These are phyloP conservation scores for Caerostris darwini DNA, from an alignment of 1,140 invertebrate species.

Conservation along the genomic window DNA sequence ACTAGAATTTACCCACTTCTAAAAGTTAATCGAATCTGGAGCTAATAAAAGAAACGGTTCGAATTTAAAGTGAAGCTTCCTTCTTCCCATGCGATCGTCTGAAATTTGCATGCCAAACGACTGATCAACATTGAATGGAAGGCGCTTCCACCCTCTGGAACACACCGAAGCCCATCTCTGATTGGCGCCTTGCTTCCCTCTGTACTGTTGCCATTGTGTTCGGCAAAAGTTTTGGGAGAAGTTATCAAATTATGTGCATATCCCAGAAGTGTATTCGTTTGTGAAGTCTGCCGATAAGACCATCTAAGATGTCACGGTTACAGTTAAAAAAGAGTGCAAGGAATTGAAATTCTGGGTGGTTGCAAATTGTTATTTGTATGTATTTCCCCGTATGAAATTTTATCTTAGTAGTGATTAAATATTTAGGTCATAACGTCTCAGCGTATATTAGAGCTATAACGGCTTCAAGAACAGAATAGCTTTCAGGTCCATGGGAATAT, in stretches of 20 bases:
- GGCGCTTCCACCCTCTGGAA: no score
- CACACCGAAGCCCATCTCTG: not conserved
- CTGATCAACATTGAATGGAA: not conserved
- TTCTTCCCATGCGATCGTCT: not conserved
- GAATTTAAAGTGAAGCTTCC: not conserved
- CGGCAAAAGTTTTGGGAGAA: not conserved
- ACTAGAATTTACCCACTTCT: not conserved
- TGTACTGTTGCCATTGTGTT: not conserved
- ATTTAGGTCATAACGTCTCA: no score
- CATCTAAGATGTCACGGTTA: no score
- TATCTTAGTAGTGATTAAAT: no score
- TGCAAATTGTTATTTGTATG: no score
- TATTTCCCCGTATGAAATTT: no score
- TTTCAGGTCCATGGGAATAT: no score
- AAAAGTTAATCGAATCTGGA: not conserved
- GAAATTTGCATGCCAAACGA: conserved; percentile 20
- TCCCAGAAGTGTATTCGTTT: not conserved
- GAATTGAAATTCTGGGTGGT: no score
- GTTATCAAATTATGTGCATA: not conserved
- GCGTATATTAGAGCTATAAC: no score
- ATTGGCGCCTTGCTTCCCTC: not conserved
- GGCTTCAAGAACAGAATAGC: no score
- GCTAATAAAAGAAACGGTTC: conserved; percentile 14
- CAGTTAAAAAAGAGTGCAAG: no score
- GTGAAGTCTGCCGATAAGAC: not conserved